These are phyloP conservation scores for Zygaena filipendulae DNA, from an alignment of 2,888 invertebrate genomes.

Conservation along the genomic window DNA sequence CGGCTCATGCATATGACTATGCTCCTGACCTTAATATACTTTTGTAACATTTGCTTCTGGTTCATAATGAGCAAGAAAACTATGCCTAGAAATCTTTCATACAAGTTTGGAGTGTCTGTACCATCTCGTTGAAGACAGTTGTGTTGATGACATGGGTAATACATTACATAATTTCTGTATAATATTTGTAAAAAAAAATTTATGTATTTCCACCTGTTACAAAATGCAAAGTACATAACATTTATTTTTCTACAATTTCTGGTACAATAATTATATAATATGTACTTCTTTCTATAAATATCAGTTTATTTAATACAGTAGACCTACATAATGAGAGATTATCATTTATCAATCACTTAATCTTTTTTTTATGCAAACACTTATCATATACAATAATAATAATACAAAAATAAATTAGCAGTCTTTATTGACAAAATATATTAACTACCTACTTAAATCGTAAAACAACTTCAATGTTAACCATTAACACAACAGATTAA, in stretches of 20 bases:
- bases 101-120: conserved; percentile 36
- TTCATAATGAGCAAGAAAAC: conserved; percentile 48
- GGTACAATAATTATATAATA: no score
- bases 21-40: conserved; percentile 48
- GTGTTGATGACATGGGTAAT: conserved; percentile 3
- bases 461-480: conserved; percentile 22
- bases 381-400: conserved; percentile 18
- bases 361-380: no score
- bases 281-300: no score
- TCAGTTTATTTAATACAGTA: no score
- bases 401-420: conserved; percentile 23
- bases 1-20: conserved; percentile 53
- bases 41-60: conserved; percentile 55
- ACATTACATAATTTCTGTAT: neutral
- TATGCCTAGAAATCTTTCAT: conserved; percentile 36
- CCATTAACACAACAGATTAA: conserved; percentile 21
- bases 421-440: conserved; percentile 56
- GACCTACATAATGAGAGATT: no score
- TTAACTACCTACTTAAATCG: conserved; percentile 27
- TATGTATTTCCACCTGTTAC: no score
- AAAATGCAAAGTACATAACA: no score
- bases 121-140: conserved; percentile 20
- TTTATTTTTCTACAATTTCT: no score
- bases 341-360: no score
- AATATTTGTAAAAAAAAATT: conserved; percentile 3